A percentile compares a stretch with the other conserved stretches of the same genome.
Evolutionary conservation across 2,113 vertebrate species (phyloP).

Genomic region (Prunella fulvescens): DNA sequence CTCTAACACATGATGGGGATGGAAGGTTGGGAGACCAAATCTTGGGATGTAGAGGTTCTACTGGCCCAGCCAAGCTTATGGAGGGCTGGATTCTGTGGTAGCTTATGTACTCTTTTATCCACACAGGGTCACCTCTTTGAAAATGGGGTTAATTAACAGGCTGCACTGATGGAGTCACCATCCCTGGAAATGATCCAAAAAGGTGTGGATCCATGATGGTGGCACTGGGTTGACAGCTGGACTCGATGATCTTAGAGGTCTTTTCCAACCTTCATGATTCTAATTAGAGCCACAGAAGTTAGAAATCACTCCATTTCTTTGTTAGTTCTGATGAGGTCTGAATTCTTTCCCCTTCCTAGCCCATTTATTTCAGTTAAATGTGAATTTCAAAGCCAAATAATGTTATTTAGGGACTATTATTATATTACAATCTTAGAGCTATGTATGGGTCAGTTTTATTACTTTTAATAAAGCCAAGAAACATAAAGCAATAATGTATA

Average conservation of each 20-base stretch:
- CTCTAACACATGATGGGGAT: background rate
- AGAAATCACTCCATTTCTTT: background rate
- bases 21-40: background rate
- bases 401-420: slow-evolving; percentile 11
- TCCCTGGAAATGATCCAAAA: background rate
- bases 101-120: background rate
- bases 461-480: slow-evolving; percentile 24
- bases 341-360: background rate
- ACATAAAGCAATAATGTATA: background rate
- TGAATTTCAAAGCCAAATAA: slow-evolving; percentile 20
- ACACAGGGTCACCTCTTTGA: background rate
- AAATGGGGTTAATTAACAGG: background rate
- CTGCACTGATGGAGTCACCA: background rate
- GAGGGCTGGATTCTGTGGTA: background rate
- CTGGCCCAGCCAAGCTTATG: background rate
- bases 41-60: background rate
- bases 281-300: background rate
- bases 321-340: background rate
- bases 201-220: background rate
- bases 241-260: background rate
- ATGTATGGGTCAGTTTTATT: slow-evolving; percentile 30
- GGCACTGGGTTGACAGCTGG: background rate
- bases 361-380: slow-evolving; percentile 10
- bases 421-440: background rate
- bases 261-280: background rate